A percentile compares a stretch with the other conserved stretches of the same genome.
Conservation (phyloP, 2,113 vertebrate species). For the Machaerirhynchus nigripectus region DNA sequence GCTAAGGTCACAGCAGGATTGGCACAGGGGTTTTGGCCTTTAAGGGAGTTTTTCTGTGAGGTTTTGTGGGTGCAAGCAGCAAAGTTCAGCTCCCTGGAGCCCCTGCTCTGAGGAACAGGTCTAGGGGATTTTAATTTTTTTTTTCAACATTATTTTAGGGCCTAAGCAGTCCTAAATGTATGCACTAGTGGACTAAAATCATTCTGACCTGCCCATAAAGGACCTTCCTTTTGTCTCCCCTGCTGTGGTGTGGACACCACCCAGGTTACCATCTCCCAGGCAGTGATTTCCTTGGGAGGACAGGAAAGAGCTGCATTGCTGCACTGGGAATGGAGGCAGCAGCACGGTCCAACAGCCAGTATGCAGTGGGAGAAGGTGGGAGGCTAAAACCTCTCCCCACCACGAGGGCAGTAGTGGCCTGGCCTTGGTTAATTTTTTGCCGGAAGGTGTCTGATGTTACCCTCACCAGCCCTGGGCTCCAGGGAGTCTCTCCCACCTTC, state of each 20-base stretch:
- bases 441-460: background rate
- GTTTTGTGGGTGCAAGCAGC: background rate
- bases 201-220: background rate
- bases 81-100: background rate
- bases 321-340: background rate
- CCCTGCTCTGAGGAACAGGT: background rate
- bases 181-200: background rate
- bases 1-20: background rate
- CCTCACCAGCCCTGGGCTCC: background rate
- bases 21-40: background rate
- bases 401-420: background rate
- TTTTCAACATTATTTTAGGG: background rate
- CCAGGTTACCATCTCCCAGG: background rate
- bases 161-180: background rate
- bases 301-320: background rate
- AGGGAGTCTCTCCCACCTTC: background rate
- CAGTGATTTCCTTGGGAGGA: background rate
- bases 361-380: background rate
- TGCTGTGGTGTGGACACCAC: background rate
- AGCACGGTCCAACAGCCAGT: rapidly evolving
- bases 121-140: no score
- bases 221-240: background rate
- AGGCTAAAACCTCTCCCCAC: background rate
- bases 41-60: background rate
- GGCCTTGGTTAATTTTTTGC: background rate